Percentiles rank a stretch among this genome's conserved stretches.
These are phyloP conservation scores for Muschampia plurimacula DNA, from an alignment of 2,888 invertebrate genomes.

Conservation along the genomic window DNA sequence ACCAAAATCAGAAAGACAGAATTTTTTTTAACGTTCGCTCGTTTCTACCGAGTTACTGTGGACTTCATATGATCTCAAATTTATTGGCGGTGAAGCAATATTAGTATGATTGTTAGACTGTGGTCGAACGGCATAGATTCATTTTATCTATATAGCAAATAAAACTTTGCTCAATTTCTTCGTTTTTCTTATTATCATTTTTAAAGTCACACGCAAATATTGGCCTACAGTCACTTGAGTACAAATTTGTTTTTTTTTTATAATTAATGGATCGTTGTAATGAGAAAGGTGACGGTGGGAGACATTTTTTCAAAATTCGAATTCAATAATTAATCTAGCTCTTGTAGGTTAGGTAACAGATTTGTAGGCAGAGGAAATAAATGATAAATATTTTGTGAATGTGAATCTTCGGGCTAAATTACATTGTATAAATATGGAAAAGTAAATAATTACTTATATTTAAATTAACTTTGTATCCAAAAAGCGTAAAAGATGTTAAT, in stretches of 20 bases:
- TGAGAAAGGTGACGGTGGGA: slow-evolving; percentile 39
- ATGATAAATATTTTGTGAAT: slow-evolving; percentile 69
- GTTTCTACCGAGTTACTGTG: slow-evolving; percentile 66
- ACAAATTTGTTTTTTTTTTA: slow-evolving; percentile 62
- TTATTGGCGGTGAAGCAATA: slow-evolving; percentile 61
- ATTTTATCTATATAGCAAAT: slow-evolving; percentile 2
- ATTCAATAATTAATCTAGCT: slow-evolving; percentile 49
- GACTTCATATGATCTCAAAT: slow-evolving; percentile 82
- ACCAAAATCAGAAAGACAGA: slow-evolving; percentile 80
- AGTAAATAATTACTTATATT: slow-evolving; percentile 41
- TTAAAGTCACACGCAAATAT: slow-evolving; percentile 45
- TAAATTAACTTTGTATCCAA: slow-evolving; percentile 11
- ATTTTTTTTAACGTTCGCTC: slow-evolving; percentile 53
- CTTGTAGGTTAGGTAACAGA: slow-evolving; percentile 58
- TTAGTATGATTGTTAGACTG: slow-evolving; percentile 18
- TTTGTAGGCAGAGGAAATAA: slow-evolving; percentile 60
- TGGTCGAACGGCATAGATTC: not conserved
- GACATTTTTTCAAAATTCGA: slow-evolving; percentile 41
- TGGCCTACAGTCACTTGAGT: slow-evolving; percentile 71
- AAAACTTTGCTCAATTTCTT: slow-evolving; percentile 54
- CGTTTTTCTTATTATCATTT: slow-evolving; percentile 2
- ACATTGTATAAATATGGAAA: slow-evolving; percentile 53
- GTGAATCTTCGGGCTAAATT: slow-evolving; percentile 59
- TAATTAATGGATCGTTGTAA: slow-evolving; percentile 12
- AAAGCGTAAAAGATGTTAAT: slow-evolving; percentile 21